Base-by-base conservation (phyloP, 2,113 vertebrate genomes). In the Myiagra hebetior region DNA sequence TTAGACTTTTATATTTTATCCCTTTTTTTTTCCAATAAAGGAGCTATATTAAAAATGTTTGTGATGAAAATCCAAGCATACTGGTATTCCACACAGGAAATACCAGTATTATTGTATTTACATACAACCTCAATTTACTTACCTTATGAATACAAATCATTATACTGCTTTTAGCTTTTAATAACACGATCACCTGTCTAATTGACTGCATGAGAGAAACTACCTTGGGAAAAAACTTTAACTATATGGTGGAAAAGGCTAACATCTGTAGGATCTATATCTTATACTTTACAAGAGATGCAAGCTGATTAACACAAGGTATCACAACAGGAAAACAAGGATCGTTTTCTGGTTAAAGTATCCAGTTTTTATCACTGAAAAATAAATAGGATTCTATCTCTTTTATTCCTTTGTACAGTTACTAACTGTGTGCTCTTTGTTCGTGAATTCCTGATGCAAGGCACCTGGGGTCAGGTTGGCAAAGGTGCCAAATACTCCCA, bases 361-460 rank as follows among this genome's bases (percentile, higher is more conserved):
- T 27, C 53, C 31, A 0, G 13, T 9, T 81, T 88, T 78, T 75
- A 21, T 20, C 19, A 1, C 15, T 63, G 63, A 56, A 81, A 84
- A 93, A 52, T 47, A 93, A 88, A 70, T 30, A 86, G 39, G 12
- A 47, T 69, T 83, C 44, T 46, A 20, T 42, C 27, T 57, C 78
- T 94, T 90, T 86, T 86, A 75, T 70, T 64, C 67, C 44, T 86
- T 91, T 93, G 75, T 65, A 73, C 21, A 70, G 72, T 85, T 77
- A 22, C 41, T 76, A 64, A 95, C 85, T 76, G 41, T 91, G 87
- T 55, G 67, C 41, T 92, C 87, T 91, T 93, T 94, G 85, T 93
- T 95, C 86, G 76, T 94, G 93, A 93, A 93, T 96, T 94, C 52
- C 79, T 95, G 78, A 88, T 28, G 21, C 28, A 67, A 90, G 85